Base-by-base conservation (phyloP, 2,888 invertebrate species). In the Strigamia maritima region DNA sequence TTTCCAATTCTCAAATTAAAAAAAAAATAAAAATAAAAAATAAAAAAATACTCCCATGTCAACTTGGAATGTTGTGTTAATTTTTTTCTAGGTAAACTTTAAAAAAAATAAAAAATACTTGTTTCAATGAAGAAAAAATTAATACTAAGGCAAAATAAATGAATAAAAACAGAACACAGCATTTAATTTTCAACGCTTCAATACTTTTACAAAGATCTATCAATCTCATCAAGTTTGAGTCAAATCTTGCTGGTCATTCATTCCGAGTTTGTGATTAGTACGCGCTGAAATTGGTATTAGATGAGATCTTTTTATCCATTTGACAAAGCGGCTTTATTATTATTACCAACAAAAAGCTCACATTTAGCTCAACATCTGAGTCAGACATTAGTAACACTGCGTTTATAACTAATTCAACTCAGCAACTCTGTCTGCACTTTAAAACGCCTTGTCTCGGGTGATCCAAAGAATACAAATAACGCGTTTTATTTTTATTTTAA, bases 1-100 rank as follows among this genome's bases (percentile, higher is more conserved):
- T 70, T 70, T 70, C 28, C 28, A 70, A 70, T 70, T 70, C 28
- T 28, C 12, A 70, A 19, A 19, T 8, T 70, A 12, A 70, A 28
- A 70, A 70, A 70, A 28, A 14, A 26, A 60, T 16, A 44, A 22
- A 60, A 60, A 4, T n/a, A 8, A 19, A 8, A 60, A 24, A 60
- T 24, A 28, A 70, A 70, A 70, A 70, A 70, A 26, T 26, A 12
- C 12, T 16, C n/a, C n/a, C 70, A 28, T 70, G 70, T 70, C 70
- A 70, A 70, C 70, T 70, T 70, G 70, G 70, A 70, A 70, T 70
- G 70, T 70, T 70, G 70, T 70, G 70, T 70, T 70, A 54, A 54
- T 19, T 70, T 70, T 70, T 70, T 65, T 65, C 60, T 26, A 70
- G 19, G 54, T 54, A 19, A 54, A 54, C 19, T 70, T 70, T 70